Evolutionary conservation across 2,888 invertebrate species (phyloP), one percentile per base, ranked within the genome.

Genomic region (Leptinotarsa peninsularis): DNA sequence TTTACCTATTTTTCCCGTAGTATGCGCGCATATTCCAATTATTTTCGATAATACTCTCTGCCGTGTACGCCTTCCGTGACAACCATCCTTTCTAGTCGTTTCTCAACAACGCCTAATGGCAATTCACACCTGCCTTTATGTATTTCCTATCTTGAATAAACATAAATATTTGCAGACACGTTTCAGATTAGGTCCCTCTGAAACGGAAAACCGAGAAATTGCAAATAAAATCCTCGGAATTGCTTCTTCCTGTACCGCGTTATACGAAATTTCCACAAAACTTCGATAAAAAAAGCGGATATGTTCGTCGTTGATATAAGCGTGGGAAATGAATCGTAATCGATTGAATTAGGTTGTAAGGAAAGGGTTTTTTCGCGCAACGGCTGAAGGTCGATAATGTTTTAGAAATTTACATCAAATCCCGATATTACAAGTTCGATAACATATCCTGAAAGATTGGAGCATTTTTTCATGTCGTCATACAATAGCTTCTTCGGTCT

Each of bases 61-160:
- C 63, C n/a, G n/a, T 63, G 43, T 63, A 63, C 43, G n/a, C 15
- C 33, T 63, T 33, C 27, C 63, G 17, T 63, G 17, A 63, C 63
- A 63, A 63, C 63, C 63, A 63, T 33, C 63, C 63, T 63, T 63
- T 43, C 33, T 43, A 33, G 63, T 63, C 63, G 33, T 63, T 63
- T 63, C 63, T 18, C 63, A 63, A 63, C 49, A 58, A 70, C 43
- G 21, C n/a, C 70, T 49, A 58, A 58, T 50, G 69, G 56, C 69
- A 70, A 69, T 50, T 72, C 72, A 72, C 76, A 73, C 76, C 76
- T 73, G 76, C 73, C 73, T 76, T 76, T 76, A 70, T 76, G 72
- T 67, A 71, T 52, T 18, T 60, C 66, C 50, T 71, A 75, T 76
- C 75, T 78, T 50, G 23, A 63, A 71, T 73, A 78, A 78, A 78